Base-by-base conservation (phyloP, 2,888 invertebrate genomes). In the Lomographa bimaculata region DNA sequence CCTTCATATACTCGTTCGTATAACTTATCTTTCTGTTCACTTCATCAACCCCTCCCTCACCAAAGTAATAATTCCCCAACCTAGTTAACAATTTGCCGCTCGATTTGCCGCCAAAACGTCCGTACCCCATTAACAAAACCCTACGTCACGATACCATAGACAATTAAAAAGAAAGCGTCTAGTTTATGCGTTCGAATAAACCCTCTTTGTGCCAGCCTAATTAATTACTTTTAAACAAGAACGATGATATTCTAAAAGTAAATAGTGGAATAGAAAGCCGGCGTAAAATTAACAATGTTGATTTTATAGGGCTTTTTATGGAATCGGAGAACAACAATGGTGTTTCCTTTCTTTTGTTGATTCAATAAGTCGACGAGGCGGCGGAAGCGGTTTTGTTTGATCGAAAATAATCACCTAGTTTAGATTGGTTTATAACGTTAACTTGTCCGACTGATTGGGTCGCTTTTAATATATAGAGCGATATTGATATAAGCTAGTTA, bases 211-310 rank as follows among this genome's bases (percentile, higher is more conserved):
- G 69, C 60, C 55, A 46, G 54, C 72, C 69, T 87, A 87, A 87
- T 89, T 89, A 87, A 87, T 87, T 87, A 86, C 71, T 70, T 68
- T 74, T 79, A 86, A 87, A 89, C 86, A 87, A 85, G 84, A 72
- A 70, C 77, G 81, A 87, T 86, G 86, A 86, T 81, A 79, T 83
- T 71, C 81, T 68, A 82, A 86, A 87, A 78, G 80, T 79, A 87
- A 86, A 86, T 85, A 85, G 74, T 76, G 72, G 79, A 83, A 80
- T 80, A 75, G 58, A 44, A 50, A 60, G 60, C 64, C 67, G 65
- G 72, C 74, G 75, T 77, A 67, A 77, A 77, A 79, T 74, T 78
- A 82, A 84, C 79, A 80, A 81, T 83, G 71, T 74, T 68, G 70
- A 71, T 77, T 80, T 75, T 76, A 65, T 71, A 68, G 55, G 41